Base-by-base conservation (phyloP, 2,888 invertebrate genomes). In the Agapetus fuscipes region DNA sequence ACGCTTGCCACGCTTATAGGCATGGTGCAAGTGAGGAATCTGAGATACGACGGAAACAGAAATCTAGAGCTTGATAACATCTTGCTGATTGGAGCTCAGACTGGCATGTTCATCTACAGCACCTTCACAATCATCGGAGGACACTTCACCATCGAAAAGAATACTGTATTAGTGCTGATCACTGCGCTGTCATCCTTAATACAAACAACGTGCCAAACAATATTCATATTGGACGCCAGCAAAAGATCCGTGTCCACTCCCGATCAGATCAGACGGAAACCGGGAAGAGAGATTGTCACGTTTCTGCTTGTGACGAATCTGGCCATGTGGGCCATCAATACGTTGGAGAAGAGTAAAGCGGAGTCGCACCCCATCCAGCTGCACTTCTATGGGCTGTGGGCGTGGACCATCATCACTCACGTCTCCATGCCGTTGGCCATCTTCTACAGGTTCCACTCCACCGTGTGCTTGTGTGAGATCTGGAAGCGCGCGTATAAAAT, bases 401-500 rank as follows among this genome's bases (percentile, higher is more conserved):
- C 90, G 20, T 94, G 93, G 93, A 90, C 91, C 10, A 90, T 94
- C 44, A 91, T 94, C 44, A 91, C 89, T 1, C 91, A 94, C 56
- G 88, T 94, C 2, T 89, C 89, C 2, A 90, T 91, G 83, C 94
- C 94, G 0, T 54, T 82, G 53, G 90, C 91, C 1, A 93, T 94
- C 46, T 94, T 94, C 65, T 94, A 91, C 64, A 75, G 93, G 43
- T 94, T 94, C 63, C 94, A 94, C 59, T 91, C 91, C 29, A 91
- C 94, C 0, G 93, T 95, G 2, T 94, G 94, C 57, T 71, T 95
- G 41, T 93, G 93, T 60, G 94, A 94, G 64, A 90, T 95, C 54
- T 95, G 94, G 95, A 94, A 94, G 63, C 74, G 86, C 50, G 90
- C 93, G 5, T 95, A 94, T 61, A 94, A 94, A 66, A 83, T 87